phyloP scores from a whole-genome alignment of 2,888 invertebrate species.

The Siphonodentalium dalli region DNA sequence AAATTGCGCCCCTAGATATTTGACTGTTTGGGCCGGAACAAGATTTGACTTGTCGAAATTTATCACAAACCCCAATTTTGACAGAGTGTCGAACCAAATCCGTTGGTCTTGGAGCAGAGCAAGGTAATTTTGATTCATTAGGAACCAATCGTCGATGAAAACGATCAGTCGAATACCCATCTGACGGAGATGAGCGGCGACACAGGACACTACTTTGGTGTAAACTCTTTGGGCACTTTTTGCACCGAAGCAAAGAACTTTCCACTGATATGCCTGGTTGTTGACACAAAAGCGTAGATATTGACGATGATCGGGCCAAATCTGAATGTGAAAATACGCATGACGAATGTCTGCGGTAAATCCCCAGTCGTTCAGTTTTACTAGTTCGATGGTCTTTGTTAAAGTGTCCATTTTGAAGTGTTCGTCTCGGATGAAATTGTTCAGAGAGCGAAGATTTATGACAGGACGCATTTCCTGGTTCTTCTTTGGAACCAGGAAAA shows the following conservation, averaged over 20 bases:
- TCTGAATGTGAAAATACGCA: no score
- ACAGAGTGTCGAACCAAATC: neutral
- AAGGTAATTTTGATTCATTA: neutral
- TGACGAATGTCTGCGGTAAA: no score
- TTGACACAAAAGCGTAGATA: neutral
- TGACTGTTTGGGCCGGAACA: neutral
- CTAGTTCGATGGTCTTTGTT: neutral
- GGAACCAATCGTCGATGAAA: constrained; percentile 6
- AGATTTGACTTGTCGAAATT: neutral
- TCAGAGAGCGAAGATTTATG: constrained; percentile 2
- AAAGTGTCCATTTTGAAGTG: constrained; percentile 3
- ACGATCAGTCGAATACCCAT: neutral
- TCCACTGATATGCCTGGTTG: neutral
- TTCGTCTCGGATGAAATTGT: neutral
- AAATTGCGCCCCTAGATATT: neutral
- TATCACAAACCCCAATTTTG: neutral
- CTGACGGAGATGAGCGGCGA: neutral
- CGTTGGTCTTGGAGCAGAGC: neutral
- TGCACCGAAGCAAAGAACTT: neutral
- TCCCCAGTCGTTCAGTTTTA: no score
- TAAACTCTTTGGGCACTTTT: constrained; percentile 1
- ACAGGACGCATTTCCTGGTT: neutral
- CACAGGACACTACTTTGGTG: neutral
- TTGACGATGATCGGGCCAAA: neutral
- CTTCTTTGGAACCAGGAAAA: neutral